phyloP scores from a whole-genome alignment of 1,140 invertebrate genomes.

The Pantala flavescens region DNA sequence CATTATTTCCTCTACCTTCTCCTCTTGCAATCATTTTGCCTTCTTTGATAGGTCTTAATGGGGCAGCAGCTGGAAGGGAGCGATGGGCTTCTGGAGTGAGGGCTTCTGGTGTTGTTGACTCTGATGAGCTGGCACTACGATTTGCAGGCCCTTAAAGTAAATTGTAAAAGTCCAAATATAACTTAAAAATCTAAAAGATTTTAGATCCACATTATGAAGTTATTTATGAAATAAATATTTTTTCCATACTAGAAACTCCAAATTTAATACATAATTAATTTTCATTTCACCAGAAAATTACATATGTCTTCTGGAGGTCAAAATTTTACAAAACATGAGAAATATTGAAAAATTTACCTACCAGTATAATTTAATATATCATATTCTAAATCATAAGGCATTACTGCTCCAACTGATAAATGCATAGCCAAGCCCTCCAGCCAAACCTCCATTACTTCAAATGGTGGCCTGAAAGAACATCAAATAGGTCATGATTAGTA shows the following conservation, averaged over 20 bases:
- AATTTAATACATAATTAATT: no score
- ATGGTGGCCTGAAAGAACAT: slow-evolving; percentile 53
- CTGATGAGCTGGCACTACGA: slow-evolving; percentile 18
- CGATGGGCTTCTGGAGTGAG: slow-evolving; percentile 17
- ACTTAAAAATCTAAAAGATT: no score
- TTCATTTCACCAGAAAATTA: no score
- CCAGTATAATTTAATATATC: slow-evolving; percentile 59
- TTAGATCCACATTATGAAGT: no score
- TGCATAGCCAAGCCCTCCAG: slow-evolving; percentile 64
- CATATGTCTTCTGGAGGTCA: neutral
- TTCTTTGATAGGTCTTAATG: slow-evolving; percentile 10
- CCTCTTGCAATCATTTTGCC: slow-evolving; percentile 15
- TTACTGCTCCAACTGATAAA: slow-evolving; percentile 47
- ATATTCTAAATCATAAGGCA: slow-evolving; percentile 56
- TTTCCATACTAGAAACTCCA: no score
- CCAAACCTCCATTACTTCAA: slow-evolving; percentile 78
- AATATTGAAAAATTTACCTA: slow-evolving; percentile 19
- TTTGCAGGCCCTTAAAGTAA: neutral
- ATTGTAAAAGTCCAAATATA: no score
- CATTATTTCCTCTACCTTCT: slow-evolving; percentile 14
- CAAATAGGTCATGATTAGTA: slow-evolving; percentile 14
- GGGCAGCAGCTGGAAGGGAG: neutral
- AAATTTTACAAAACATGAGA: neutral
- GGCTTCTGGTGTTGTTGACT: slow-evolving; percentile 18
- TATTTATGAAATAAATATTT: no score